These are phyloP conservation scores for Sebastes variabilis DNA, from an alignment of 2,797 vertebrate genomes.

Conservation along the genomic window DNA sequence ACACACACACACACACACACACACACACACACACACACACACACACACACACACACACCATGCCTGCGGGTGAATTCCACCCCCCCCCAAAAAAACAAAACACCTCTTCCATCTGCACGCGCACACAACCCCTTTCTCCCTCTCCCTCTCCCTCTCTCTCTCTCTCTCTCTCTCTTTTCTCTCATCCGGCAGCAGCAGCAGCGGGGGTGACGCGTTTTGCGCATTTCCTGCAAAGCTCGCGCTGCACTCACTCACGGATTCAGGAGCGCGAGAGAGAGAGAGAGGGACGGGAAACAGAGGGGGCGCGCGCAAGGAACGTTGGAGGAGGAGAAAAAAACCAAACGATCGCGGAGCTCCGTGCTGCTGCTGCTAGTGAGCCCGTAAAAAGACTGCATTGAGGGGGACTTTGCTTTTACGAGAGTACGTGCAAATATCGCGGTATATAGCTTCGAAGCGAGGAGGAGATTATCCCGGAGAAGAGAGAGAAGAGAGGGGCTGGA, in stretches of 20 bases:
- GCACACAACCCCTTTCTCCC: slow-evolving; percentile 19
- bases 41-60: slow-evolving; percentile 10
- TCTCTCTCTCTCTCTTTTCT: slow-evolving; percentile 43
- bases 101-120: slow-evolving; percentile 42
- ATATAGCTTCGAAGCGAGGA: slow-evolving; percentile 32
- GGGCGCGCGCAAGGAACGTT: slow-evolving; percentile 65
- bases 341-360: slow-evolving; percentile 40
- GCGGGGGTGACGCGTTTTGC: slow-evolving; percentile 92
- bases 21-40: slow-evolving; percentile 3
- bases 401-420: not conserved
- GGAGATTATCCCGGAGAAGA: slow-evolving; percentile 64
- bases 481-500: slow-evolving; percentile 51
- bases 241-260: slow-evolving; percentile 74
- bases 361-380: slow-evolving; percentile 44
- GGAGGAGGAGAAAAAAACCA: slow-evolving; percentile 34
- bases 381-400: slow-evolving; percentile 21
- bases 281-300: slow-evolving; percentile 70
- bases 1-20: slow-evolving; percentile 2
- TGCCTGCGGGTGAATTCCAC: slow-evolving; percentile 72
- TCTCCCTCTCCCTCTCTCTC: not conserved
- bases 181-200: slow-evolving; percentile 66
- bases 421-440: slow-evolving; percentile 41
- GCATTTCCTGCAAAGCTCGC: slow-evolving; percentile 95
- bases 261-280: slow-evolving; percentile 40
- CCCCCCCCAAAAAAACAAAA: slow-evolving; percentile 24